A percentile compares a stretch with the other conserved stretches of the same genome.
These are phyloP conservation scores for Nomia melanderi DNA, from an alignment of 1,140 invertebrate genomes.

Conservation along the genomic window DNA sequence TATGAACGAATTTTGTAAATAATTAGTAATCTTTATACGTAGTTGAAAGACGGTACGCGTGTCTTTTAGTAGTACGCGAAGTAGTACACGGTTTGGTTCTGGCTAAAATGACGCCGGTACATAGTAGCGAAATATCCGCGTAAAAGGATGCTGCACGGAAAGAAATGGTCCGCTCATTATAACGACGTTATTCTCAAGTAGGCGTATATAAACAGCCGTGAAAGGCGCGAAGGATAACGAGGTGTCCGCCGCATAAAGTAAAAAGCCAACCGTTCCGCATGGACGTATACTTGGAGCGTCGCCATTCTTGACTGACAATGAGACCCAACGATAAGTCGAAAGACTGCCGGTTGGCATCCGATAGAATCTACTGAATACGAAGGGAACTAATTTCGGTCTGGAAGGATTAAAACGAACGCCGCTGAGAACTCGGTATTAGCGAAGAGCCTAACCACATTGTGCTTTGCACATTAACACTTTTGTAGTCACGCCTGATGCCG, in stretches of 20 bases:
- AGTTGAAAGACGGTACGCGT: neutral
- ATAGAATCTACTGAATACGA: neutral
- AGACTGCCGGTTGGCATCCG: neutral
- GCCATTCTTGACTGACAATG: conserved; percentile 1
- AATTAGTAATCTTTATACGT: conserved; percentile 34
- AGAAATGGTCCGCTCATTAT: conserved; percentile 42
- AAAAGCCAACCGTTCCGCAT: conserved; percentile 24
- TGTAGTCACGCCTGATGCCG: no score
- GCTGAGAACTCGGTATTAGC: neutral
- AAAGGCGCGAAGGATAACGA: conserved; percentile 42
- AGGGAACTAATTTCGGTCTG: conserved; percentile 1
- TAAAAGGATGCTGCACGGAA: conserved; percentile 2
- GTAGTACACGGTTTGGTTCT: neutral
- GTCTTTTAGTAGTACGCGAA: neutral
- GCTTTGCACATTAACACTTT: no score
- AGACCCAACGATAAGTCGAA: no score
- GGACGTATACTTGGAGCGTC: conserved; percentile 17
- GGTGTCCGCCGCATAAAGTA: conserved; percentile 11
- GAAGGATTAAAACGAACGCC: neutral
- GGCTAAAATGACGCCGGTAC: neutral
- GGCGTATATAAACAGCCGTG: neutral
- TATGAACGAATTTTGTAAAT: neutral
- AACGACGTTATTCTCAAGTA: conserved; percentile 43
- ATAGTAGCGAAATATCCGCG: neutral
- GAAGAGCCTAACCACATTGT: neutral